A percentile compares a stretch with the other conserved stretches of the same genome.
Evolutionary conservation across 2,113 vertebrate species (phyloP).

Genomic region (Corythornis vintsioides): DNA sequence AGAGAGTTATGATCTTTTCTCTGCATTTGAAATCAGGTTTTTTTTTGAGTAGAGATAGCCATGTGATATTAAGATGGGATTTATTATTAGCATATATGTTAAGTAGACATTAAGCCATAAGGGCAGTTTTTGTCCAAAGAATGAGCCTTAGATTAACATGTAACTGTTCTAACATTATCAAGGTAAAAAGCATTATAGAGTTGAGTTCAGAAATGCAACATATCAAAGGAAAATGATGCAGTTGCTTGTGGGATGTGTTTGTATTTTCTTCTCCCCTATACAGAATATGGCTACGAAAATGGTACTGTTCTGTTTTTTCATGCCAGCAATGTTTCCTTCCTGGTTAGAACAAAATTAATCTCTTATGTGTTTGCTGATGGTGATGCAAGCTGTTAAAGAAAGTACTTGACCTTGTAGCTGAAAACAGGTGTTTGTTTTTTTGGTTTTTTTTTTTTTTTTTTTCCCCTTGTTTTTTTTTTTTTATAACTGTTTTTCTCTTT

Average conservation of each 20-base stretch:
- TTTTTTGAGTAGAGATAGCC: background rate
- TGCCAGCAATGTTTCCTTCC: background rate
- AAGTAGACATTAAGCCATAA: background rate
- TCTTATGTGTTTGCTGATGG: background rate
- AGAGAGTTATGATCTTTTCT: background rate
- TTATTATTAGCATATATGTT: background rate
- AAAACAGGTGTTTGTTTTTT: background rate
- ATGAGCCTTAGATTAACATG: background rate
- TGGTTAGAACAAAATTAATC: background rate
- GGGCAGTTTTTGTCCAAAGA: background rate
- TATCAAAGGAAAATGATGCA: background rate
- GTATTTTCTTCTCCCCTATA: background rate
- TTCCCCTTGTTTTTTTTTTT: too few species aligned
- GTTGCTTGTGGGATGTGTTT: background rate
- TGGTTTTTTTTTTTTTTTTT: background rate
- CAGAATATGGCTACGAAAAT: background rate
- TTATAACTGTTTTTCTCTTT: background rate
- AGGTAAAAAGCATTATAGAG: background rate
- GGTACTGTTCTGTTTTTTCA: background rate
- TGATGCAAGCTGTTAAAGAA: slow-evolving; percentile 41
- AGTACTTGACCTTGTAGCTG: slow-evolving; percentile 55
- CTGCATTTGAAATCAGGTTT: background rate
- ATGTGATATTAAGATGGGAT: background rate
- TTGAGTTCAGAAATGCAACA: background rate
- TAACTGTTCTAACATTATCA: background rate